Conservation (phyloP, 2,797 vertebrate genomes). For the Mormyrops attenuatus region DNA sequence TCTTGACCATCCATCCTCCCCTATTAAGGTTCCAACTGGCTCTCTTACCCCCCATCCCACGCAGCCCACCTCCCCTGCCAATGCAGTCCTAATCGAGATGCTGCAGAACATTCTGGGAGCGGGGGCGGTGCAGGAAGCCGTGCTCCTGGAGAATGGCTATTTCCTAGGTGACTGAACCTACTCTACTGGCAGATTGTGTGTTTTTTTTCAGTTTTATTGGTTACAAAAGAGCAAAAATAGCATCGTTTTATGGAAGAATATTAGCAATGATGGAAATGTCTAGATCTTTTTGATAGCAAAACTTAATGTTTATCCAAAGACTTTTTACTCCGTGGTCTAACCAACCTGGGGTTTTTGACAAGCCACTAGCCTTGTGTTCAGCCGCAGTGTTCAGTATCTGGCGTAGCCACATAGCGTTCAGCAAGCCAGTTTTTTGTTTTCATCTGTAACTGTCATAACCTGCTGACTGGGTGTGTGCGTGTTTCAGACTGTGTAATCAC, state of each 20-base stretch:
- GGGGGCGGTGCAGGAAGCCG: conserved; percentile 42
- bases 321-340: background rate
- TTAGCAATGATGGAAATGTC: background rate
- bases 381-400: background rate
- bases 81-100: conserved; percentile 34
- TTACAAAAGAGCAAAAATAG: background rate
- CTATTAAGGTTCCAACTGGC: conserved; percentile 30
- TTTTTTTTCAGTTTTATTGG: background rate
- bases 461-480: background rate
- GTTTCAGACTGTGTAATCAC: conserved; percentile 42
- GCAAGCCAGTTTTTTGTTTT: background rate
- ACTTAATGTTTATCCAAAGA: background rate
- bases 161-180: conserved; percentile 49
- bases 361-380: background rate
- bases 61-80: background rate
- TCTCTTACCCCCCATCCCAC: conserved; percentile 19
- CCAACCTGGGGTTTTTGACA: background rate
- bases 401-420: background rate
- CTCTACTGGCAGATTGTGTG: background rate
- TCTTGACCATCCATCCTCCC: conserved; percentile 62
- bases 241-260: background rate
- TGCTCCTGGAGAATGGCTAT: conserved; percentile 57
- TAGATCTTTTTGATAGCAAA: background rate
- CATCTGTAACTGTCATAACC: background rate
- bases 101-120: conserved; percentile 54